A percentile compares a stretch with the other conserved stretches of the same genome.
These are phyloP conservation scores for Streptopelia turtur DNA, from an alignment of 2,797 vertebrate species.

Conservation along the genomic window DNA sequence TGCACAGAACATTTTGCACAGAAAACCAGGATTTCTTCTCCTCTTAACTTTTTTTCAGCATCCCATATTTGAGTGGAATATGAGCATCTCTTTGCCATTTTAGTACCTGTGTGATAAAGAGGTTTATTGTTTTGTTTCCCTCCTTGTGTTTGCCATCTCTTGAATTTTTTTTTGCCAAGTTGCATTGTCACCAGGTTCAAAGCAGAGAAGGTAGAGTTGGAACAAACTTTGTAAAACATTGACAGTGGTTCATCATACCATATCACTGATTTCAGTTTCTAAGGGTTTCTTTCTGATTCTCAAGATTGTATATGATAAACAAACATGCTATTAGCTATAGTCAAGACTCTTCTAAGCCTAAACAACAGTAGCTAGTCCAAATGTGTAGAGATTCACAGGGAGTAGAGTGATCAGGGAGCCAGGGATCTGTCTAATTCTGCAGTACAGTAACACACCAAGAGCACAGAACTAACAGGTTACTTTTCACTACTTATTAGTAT, in stretches of 20 bases:
- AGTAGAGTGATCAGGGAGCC: not conserved
- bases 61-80: not conserved
- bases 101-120: not conserved
- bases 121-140: not conserved
- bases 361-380: not conserved
- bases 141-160: not conserved
- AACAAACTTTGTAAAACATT: not conserved
- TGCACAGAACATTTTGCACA: not conserved
- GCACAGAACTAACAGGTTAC: not conserved
- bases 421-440: not conserved
- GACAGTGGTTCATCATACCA: not conserved
- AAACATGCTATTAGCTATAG: not conserved
- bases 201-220: not conserved
- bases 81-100: not conserved
- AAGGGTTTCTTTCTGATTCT: not conserved
- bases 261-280: not conserved
- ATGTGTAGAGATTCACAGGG: not conserved
- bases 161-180: not conserved
- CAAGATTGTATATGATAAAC: not conserved
- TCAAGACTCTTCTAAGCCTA: not conserved
- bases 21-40: accelerated
- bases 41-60: not conserved
- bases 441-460: not conserved
- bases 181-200: not conserved
- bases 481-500: not conserved